Base-by-base conservation (phyloP, 2,888 invertebrate species). In the Nasonia oneida region DNA sequence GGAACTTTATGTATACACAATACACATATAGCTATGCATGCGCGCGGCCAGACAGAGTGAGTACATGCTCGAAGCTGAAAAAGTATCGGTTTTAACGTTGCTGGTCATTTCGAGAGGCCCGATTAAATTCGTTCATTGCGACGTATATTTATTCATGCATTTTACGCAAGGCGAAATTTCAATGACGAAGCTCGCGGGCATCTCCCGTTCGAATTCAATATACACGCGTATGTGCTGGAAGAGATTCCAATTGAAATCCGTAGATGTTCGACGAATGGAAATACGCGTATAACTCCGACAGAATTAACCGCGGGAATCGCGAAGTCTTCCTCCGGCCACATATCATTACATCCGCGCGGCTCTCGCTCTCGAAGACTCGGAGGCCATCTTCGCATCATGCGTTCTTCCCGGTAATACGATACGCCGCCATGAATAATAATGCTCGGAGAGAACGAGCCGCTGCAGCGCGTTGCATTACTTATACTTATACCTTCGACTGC, bases 371-470 rank as follows among this genome's bases (percentile, higher is more conserved):
- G 57, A 61, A 61, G 57, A 18, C 57, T 61, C 67, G 67, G 33
- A 8, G 73, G 23, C 39, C 8, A n/a, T 23, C 23, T 39, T 80
- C 71, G 57, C 71, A 15, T 71, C 53, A 75, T 78, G 88, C 86
- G 88, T 88, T 88, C 88, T 84, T 80, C 88, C 85, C 86, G 87
- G 89, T 89, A 90, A 91, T 91, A 89, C 88, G 89, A 89, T 88
- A 88, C 88, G 89, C 87, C 83, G 89, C 86, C 86, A 88, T 90
- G 91, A 91, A 91, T 91, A 91, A 90, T 90, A 91, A 91, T 90
- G 89, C 88, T 91, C 88, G 88, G 81, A 15, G 18, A 82, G 80
- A 86, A 76, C 47, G 83, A 80, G 81, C 81, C 76, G 61, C 75
- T 84, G 71, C 70, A 76, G 83, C 84, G 73, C 83, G 61, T 10